phyloP scores from a whole-genome alignment of 64 coral and sea anemone species.

The Montipora capricornis region DNA sequence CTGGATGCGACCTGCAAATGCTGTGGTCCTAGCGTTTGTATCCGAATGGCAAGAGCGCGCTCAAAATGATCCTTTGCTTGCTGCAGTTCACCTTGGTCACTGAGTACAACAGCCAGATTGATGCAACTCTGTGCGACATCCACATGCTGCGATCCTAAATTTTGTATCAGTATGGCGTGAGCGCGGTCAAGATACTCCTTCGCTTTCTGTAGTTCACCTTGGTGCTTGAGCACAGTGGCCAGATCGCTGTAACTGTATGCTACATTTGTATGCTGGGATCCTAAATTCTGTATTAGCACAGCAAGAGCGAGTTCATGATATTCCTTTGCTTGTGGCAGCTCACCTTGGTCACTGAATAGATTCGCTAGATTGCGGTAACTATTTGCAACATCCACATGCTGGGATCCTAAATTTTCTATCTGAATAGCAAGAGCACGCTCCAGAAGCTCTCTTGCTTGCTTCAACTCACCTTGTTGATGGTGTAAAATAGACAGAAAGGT shows the following conservation, averaged over 20 bases:
- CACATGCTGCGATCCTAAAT: background rate
- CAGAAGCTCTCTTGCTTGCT: background rate
- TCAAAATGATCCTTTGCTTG: background rate
- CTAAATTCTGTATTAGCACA: background rate
- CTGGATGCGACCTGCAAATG: background rate
- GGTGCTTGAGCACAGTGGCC: no score
- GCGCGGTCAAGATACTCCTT: background rate
- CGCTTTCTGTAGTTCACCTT: no score
- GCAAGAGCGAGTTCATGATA: background rate
- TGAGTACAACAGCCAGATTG: background rate
- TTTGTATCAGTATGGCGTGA: background rate
- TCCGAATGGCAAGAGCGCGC: background rate
- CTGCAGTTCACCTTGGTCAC: background rate
- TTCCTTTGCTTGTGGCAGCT: conserved; percentile 4
- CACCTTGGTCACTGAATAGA: background rate
- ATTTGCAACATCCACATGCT: background rate
- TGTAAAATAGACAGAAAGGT: no score
- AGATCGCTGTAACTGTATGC: no score
- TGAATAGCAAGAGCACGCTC: background rate
- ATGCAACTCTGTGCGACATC: background rate
- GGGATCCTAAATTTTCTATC: background rate
- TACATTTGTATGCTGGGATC: no score
- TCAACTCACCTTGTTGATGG: background rate
- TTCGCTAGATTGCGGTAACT: background rate
- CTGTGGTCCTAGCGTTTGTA: background rate